phyloP scores from a whole-genome alignment of 2,113 vertebrate species.

The Labeo rohita region DNA sequence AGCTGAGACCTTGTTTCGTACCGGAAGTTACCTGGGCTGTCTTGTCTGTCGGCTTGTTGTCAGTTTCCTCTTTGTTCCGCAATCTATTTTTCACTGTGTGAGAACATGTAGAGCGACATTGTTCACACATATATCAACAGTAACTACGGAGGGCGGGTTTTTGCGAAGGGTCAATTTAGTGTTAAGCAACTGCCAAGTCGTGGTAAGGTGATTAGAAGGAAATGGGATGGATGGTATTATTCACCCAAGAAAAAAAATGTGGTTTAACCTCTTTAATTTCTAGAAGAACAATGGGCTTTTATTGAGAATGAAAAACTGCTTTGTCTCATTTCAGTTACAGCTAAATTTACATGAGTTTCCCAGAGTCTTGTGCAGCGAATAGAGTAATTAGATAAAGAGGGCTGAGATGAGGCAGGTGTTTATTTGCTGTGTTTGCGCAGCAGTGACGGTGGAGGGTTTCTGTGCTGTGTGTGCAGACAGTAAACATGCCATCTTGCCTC shows the following conservation, averaged over 20 bases:
- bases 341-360: not conserved
- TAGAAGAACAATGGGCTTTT: not conserved
- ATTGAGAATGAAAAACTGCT: not conserved
- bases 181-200: not conserved
- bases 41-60: too few relatives aligned
- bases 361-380: not conserved
- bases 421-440: constrained; percentile 12
- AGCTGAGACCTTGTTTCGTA: too few relatives aligned
- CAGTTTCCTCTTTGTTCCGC: too few relatives aligned
- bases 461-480: constrained; percentile 32
- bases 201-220: not conserved
- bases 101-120: too few relatives aligned
- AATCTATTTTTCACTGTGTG: too few relatives aligned
- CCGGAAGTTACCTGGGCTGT: too few relatives aligned
- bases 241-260: not conserved
- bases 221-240: not conserved
- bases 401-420: constrained; percentile 4
- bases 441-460: constrained; percentile 7
- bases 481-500: constrained; percentile 12
- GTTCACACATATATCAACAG: too few relatives aligned
- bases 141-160: too few relatives aligned
- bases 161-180: too few relatives aligned
- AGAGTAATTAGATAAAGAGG: constrained; percentile 24
- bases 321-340: not conserved
- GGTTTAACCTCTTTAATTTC: not conserved